These are phyloP conservation scores for Sula dactylatra DNA, from an alignment of 2,113 vertebrate species.

Conservation along the genomic window DNA sequence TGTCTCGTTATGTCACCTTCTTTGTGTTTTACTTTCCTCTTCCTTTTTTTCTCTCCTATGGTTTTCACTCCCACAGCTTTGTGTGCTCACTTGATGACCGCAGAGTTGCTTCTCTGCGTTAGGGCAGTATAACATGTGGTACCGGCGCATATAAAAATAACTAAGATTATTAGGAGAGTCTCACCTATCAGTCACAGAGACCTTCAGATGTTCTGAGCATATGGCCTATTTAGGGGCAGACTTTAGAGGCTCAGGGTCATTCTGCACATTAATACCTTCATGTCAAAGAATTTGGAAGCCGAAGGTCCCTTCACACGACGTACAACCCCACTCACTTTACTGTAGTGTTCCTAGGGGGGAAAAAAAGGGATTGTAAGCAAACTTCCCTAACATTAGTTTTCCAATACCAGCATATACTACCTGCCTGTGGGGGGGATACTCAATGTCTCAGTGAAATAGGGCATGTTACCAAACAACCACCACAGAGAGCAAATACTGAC, in stretches of 20 bases:
- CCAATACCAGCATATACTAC: accelerated
- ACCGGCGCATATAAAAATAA: slow-evolving; percentile 72
- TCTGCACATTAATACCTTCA: neutral
- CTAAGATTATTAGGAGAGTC: slow-evolving; percentile 78
- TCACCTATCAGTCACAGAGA: neutral
- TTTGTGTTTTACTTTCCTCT: neutral
- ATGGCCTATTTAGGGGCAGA: neutral
- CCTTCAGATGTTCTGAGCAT: slow-evolving; percentile 44
- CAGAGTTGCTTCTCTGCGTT: neutral
- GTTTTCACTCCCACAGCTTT: neutral
- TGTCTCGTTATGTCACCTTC: neutral
- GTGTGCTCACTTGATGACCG: neutral
- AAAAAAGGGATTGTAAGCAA: neutral
- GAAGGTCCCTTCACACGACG: accelerated
- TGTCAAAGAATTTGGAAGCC: neutral
- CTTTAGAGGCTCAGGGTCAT: neutral
- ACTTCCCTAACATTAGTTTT: accelerated
- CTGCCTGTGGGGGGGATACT: neutral
- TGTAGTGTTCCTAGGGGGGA: accelerated
- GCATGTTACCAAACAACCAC: accelerated
- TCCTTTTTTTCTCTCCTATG: neutral
- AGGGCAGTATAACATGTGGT: slow-evolving; percentile 46
- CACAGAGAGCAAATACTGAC: neutral
- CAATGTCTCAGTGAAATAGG: neutral
- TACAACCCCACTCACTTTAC: too few relatives aligned